These are phyloP conservation scores for Struthidea cinerea DNA, from an alignment of 2,113 vertebrate species.

Conservation along the genomic window DNA sequence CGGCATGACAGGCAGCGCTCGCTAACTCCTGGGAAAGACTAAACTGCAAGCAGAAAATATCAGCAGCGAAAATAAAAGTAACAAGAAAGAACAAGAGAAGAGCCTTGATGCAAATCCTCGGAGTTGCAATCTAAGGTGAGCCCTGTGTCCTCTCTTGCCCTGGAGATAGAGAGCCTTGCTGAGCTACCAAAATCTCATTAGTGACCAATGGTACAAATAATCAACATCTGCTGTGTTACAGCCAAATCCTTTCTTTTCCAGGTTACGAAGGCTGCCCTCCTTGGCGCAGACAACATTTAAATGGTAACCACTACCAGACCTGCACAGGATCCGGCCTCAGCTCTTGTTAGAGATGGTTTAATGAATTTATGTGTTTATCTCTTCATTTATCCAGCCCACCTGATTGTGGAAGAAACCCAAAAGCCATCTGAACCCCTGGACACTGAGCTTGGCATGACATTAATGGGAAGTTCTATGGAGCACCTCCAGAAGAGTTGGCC, in stretches of 20 bases:
- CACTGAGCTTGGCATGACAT: background rate
- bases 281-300: background rate
- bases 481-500: fast-evolving
- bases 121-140: background rate
- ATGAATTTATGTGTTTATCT: background rate
- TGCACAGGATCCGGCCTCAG: background rate
- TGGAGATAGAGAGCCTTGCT: background rate
- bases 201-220: background rate
- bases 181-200: background rate
- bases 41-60: background rate
- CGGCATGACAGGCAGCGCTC: fast-evolving
- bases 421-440: background rate
- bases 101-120: background rate
- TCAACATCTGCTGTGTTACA: background rate
- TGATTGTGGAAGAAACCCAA: background rate
- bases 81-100: background rate
- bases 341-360: background rate
- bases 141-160: background rate
- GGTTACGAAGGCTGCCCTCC: background rate
- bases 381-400: background rate
- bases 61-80: background rate
- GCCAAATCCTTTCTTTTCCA: background rate
- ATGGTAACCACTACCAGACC: background rate
- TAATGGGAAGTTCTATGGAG: background rate
- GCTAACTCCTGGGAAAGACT: background rate